Evolutionary conservation across 2,888 invertebrate genomes (phyloP).

Genomic region (Apotomis turbidana): DNA sequence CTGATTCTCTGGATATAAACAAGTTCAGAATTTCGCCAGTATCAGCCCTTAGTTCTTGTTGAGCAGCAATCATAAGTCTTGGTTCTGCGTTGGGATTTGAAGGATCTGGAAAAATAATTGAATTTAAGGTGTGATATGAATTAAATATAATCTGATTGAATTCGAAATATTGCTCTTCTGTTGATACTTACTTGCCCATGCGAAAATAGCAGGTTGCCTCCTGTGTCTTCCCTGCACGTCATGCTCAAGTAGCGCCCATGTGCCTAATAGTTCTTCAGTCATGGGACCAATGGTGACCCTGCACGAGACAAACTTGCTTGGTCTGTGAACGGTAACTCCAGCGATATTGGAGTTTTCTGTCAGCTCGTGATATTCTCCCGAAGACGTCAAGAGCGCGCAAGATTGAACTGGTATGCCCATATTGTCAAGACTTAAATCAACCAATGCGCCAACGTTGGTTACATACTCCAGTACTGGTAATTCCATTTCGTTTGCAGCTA

Average conservation of each 20-base stretch:
- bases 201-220: slow-evolving; percentile 49
- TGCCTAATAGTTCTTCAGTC: slow-evolving; percentile 47
- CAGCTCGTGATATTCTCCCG: slow-evolving; percentile 20
- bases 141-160: not conserved
- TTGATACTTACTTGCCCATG: slow-evolving; percentile 51
- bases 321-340: slow-evolving; percentile 45
- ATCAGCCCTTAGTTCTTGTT: slow-evolving; percentile 52
- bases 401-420: slow-evolving; percentile 21
- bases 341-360: not conserved
- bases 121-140: not conserved
- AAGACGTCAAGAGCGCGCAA: slow-evolving; percentile 27
- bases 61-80: slow-evolving; percentile 32
- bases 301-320: slow-evolving; percentile 51
- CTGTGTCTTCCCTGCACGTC: slow-evolving; percentile 43
- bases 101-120: slow-evolving; percentile 26
- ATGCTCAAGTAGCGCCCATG: slow-evolving; percentile 51
- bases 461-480: slow-evolving; percentile 35
- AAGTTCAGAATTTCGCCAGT: slow-evolving; percentile 51
- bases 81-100: slow-evolving; percentile 30
- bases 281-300: slow-evolving; percentile 53
- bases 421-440: slow-evolving; percentile 35
- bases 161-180: not conserved
- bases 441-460: slow-evolving; percentile 32
- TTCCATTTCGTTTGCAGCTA: slow-evolving; percentile 32
- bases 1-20: slow-evolving; percentile 45